A percentile compares a stretch with the other conserved stretches of the same genome.
Evolutionary conservation across 2,797 vertebrate species (phyloP).

Genomic region (Psittacula echo): DNA sequence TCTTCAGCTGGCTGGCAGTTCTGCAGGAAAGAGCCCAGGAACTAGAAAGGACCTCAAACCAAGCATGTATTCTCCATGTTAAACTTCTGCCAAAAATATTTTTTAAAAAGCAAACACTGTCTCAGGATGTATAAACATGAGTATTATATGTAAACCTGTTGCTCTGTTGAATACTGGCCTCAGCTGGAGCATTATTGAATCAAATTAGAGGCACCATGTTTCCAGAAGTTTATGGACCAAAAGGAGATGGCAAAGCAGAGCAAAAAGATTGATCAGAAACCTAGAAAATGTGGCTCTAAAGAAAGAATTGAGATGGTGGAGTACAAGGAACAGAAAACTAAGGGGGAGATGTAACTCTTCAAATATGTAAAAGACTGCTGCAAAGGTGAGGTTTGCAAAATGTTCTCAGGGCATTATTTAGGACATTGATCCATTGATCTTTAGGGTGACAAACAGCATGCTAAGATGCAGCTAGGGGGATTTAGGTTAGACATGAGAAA

Average conservation of each 20-base stretch:
- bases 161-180: slow-evolving; percentile 22
- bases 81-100: slow-evolving; percentile 44
- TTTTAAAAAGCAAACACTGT: slow-evolving; percentile 39
- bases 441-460: neutral
- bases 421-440: neutral
- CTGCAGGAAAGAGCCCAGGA: neutral
- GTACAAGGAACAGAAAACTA: neutral
- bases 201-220: slow-evolving; percentile 44
- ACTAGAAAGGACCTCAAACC: neutral
- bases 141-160: slow-evolving; percentile 62
- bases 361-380: neutral
- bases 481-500: neutral
- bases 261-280: neutral
- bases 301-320: neutral
- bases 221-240: slow-evolving; percentile 24
- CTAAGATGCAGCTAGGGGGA: neutral
- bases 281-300: neutral
- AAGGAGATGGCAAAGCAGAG: neutral
- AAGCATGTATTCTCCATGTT: neutral
- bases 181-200: slow-evolving; percentile 46
- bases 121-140: slow-evolving; percentile 53
- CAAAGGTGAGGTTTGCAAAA: neutral
- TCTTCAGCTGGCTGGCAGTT: neutral
- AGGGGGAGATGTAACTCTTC: neutral
- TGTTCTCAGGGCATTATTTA: neutral